These are phyloP conservation scores for Grus americana DNA, from an alignment of 2,113 vertebrate species.

Conservation along the genomic window DNA sequence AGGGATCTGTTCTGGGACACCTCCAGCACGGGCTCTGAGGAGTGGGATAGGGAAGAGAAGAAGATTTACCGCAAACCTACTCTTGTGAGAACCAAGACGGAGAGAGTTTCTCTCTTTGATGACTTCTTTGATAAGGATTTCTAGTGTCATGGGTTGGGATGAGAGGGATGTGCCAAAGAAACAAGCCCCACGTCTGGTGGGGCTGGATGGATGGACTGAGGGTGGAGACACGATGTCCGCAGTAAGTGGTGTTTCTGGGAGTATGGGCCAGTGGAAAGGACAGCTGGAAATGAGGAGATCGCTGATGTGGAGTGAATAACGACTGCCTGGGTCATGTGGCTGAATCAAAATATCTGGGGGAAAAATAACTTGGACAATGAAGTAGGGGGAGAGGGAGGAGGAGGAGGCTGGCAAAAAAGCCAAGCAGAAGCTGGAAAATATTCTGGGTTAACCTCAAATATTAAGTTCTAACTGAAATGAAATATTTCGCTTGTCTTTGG, in stretches of 20 bases:
- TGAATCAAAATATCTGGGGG: neutral
- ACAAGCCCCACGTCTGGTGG: neutral
- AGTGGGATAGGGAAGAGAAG: conserved; percentile 8
- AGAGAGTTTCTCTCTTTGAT: conserved; percentile 72
- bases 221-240: accelerated
- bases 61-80: neutral
- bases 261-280: accelerated
- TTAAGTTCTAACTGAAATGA: neutral
- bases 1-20: conserved; percentile 77
- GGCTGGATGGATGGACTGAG: neutral
- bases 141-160: neutral
- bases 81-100: conserved; percentile 78
- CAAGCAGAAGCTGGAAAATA: neutral
- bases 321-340: neutral
- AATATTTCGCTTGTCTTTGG: neutral
- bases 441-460: neutral
- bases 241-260: neutral
- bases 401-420: neutral
- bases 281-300: neutral
- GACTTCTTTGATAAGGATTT: conserved; percentile 75
- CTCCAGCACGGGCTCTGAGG: conserved; percentile 72
- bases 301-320: neutral
- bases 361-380: neutral
- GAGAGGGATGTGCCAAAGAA: neutral
- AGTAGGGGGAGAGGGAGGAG: neutral